These are phyloP conservation scores for Oryzias woworae DNA, from an alignment of 2,113 vertebrate species.

Conservation along the genomic window DNA sequence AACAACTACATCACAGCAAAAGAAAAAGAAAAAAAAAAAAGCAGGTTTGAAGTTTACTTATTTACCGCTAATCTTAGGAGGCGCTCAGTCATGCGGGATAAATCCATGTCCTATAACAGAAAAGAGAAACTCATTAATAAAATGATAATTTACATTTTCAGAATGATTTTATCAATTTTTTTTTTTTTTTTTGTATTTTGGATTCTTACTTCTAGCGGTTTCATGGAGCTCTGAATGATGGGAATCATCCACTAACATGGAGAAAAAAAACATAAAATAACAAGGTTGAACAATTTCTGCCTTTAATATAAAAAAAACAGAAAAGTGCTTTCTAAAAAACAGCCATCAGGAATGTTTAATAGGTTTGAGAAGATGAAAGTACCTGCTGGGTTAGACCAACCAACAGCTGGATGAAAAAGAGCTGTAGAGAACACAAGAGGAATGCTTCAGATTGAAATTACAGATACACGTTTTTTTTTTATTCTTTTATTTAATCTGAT, in stretches of 20 bases:
- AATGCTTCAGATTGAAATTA: background rate
- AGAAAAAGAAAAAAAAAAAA: background rate
- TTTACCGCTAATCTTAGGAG: constrained; percentile 90
- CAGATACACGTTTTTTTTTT: no score
- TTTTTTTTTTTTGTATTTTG: background rate
- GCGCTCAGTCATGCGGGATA: constrained; percentile 87
- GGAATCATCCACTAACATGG: constrained; percentile 90
- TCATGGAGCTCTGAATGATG: constrained; percentile 92
- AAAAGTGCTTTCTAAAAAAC: no score
- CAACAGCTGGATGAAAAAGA: constrained; percentile 87
- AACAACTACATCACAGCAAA: background rate
- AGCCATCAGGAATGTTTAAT: background rate
- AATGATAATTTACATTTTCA: background rate
- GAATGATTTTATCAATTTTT: background rate
- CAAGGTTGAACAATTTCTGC: background rate
- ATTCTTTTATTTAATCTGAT: no score
- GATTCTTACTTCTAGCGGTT: constrained; percentile 84
- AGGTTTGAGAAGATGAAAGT: background rate
- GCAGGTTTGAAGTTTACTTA: constrained; percentile 6
- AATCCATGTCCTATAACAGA: constrained; percentile 86
- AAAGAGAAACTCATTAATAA: background rate
- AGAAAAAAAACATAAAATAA: background rate
- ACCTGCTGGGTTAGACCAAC: constrained; percentile 92
- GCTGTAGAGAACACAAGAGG: constrained; percentile 60
- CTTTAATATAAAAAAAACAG: background rate